Percentiles rank a stretch among this genome's conserved stretches.
These are phyloP conservation scores for Toxostoma redivivum DNA, from an alignment of 2,113 vertebrate species.

Conservation along the genomic window DNA sequence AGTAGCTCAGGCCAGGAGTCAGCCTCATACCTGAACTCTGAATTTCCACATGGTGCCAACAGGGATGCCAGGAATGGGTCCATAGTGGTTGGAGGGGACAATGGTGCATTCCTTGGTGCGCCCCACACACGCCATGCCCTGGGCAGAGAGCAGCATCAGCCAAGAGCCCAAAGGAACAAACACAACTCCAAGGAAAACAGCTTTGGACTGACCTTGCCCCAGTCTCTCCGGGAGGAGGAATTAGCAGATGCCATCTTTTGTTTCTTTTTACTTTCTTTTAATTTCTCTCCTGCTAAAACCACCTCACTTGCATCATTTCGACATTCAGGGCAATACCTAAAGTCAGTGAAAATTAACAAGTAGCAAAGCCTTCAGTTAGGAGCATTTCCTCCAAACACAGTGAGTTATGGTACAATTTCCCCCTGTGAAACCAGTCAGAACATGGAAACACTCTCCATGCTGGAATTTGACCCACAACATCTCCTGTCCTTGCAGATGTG, in stretches of 20 bases:
- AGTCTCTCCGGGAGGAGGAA: slow-evolving; percentile 91
- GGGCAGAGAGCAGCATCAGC: neutral
- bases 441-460: neutral
- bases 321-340: slow-evolving; percentile 95
- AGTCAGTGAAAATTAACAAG: neutral
- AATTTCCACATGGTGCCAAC: slow-evolving; percentile 97
- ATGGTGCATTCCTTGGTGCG: slow-evolving; percentile 96
- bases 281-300: slow-evolving; percentile 91
- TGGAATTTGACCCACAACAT: neutral
- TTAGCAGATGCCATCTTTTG: slow-evolving; percentile 96
- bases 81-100: slow-evolving; percentile 94
- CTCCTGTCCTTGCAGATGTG: neutral
- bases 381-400: neutral
- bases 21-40: slow-evolving; percentile 86
- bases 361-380: neutral
- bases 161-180: neutral
- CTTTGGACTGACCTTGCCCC: slow-evolving; percentile 88
- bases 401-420: neutral
- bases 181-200: neutral
- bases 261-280: slow-evolving; percentile 97
- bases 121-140: slow-evolving; percentile 98
- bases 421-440: neutral
- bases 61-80: slow-evolving; percentile 89
- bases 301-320: slow-evolving; percentile 91
- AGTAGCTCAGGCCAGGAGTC: neutral